Conservation (phyloP, 1,140 invertebrate genomes). For the Lepidurus packardi region DNA sequence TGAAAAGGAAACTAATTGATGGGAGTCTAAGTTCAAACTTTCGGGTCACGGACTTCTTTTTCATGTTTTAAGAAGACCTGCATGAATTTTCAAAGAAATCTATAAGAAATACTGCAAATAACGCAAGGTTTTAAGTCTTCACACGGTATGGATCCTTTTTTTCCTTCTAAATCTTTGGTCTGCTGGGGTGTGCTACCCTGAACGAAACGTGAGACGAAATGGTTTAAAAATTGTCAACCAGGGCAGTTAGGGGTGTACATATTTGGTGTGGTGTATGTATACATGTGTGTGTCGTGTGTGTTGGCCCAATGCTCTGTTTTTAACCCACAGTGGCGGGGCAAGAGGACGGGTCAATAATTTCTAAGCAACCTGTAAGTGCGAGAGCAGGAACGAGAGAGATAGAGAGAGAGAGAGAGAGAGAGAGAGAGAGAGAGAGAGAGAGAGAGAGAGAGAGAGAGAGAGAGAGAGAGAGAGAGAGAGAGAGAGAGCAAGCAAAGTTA, state of each 20-base stretch:
- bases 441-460: background rate
- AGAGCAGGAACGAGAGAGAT: background rate
- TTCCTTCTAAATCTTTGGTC: background rate
- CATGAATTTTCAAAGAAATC: background rate
- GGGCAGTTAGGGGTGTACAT: background rate
- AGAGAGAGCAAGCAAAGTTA: background rate
- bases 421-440: background rate
- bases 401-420: background rate
- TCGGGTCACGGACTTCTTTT: background rate
- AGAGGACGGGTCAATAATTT: slow-evolving; percentile 17
- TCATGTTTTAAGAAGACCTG: background rate
- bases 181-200: background rate
- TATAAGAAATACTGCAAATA: background rate
- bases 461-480: background rate
- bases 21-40: background rate
- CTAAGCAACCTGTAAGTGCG: slow-evolving; percentile 3
- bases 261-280: no score
- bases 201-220: background rate
- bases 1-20: background rate
- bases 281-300: background rate
- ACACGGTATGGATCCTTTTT: no score
- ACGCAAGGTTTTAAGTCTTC: background rate
- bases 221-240: background rate
- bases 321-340: background rate
- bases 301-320: background rate